phyloP scores from a whole-genome alignment of 2,797 vertebrate species.

The Hafferia zeledoni region DNA sequence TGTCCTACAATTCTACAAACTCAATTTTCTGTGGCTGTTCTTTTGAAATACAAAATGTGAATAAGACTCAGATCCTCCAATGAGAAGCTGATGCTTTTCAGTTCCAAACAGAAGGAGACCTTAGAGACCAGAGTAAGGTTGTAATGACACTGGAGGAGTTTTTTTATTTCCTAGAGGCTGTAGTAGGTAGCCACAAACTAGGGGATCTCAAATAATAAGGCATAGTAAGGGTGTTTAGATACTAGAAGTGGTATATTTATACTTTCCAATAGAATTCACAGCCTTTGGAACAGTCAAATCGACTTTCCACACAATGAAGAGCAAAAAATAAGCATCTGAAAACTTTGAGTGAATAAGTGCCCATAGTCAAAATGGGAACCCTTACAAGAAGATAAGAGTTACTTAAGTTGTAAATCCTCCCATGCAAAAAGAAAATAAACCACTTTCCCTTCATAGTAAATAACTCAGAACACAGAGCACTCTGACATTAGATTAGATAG shows the following conservation, averaged over 20 bases:
- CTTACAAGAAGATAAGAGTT: not conserved
- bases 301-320: not conserved
- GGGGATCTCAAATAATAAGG: not conserved
- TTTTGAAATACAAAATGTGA: not conserved
- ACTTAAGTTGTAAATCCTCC: not conserved
- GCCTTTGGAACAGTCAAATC: not conserved
- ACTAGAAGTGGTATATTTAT: not conserved
- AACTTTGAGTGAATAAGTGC: not conserved
- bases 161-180: not conserved
- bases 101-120: not conserved
- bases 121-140: not conserved
- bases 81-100: not conserved
- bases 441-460: not conserved
- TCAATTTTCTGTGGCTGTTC: not conserved
- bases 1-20: not conserved
- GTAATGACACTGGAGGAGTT: not conserved
- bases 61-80: not conserved
- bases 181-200: not conserved
- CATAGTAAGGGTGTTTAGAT: not conserved
- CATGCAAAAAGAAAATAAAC: not conserved
- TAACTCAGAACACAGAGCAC: not conserved
- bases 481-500: not conserved
- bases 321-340: not conserved
- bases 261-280: not conserved
- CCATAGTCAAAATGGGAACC: not conserved